These are phyloP conservation scores for Pitangus sulphuratus DNA, from an alignment of 2,797 vertebrate species.

Conservation along the genomic window DNA sequence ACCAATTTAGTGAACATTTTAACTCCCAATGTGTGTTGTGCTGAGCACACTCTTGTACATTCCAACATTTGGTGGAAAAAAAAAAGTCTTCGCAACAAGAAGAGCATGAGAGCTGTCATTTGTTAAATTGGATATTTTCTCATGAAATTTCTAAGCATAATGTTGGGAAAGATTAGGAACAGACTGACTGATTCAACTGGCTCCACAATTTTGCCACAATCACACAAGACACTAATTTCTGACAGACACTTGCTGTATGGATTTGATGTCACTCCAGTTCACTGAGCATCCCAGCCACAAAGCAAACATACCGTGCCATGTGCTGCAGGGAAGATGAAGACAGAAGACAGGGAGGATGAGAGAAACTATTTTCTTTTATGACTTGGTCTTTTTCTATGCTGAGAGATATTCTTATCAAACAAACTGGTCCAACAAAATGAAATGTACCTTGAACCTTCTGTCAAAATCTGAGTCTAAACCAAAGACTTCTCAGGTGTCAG, in stretches of 20 bases:
- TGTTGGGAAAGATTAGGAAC: neutral
- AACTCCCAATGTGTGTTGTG: neutral
- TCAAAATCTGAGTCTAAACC: neutral
- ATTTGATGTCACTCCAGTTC: neutral
- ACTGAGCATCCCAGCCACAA: neutral
- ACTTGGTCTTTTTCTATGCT: neutral
- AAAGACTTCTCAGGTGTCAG: neutral
- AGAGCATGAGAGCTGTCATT: slow-evolving; percentile 2
- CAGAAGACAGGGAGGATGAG: neutral
- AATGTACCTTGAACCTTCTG: neutral
- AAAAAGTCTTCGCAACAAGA: neutral
- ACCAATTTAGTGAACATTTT: neutral
- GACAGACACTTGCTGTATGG: neutral
- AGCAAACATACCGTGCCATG: neutral
- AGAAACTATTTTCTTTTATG: neutral
- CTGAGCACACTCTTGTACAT: neutral
- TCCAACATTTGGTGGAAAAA: neutral
- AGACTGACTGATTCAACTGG: neutral
- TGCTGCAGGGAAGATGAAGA: neutral
- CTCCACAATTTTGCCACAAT: neutral
- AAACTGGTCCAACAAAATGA: neutral
- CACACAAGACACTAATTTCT: neutral
- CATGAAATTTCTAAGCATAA: slow-evolving; percentile 1
- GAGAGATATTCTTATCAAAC: neutral
- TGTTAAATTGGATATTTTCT: slow-evolving; percentile 44